These are phyloP conservation scores for Strongylocentrotus purpuratus DNA, from an alignment of 35 echinoderm and acorn worm species.

Conservation along the genomic window DNA sequence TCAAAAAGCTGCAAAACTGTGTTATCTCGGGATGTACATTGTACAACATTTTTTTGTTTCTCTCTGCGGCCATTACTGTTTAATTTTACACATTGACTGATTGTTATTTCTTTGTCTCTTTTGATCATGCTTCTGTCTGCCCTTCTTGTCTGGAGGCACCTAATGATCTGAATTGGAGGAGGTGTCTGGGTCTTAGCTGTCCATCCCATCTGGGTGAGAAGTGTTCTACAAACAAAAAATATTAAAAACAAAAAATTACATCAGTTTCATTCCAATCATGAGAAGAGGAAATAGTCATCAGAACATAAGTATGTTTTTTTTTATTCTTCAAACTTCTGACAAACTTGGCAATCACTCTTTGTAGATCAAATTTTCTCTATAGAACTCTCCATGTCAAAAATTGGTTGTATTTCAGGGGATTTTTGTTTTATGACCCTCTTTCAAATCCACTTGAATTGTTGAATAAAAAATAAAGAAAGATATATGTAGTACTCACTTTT, in stretches of 20 bases:
- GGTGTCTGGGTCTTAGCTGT: conserved; percentile 36
- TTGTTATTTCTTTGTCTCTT: not conserved
- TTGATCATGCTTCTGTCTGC: conserved; percentile 15
- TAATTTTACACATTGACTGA: too few relatives aligned
- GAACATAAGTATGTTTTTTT: too few relatives aligned
- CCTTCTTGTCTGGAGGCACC: not conserved
- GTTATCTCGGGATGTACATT: too few relatives aligned
- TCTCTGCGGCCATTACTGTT: too few relatives aligned
- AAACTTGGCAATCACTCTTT: too few relatives aligned
- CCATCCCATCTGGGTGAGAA: conserved; percentile 64
- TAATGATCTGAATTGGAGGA: conserved; percentile 44
- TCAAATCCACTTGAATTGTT: not conserved
- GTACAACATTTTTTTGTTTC: too few relatives aligned
- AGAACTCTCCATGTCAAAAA: too few relatives aligned
- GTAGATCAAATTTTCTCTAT: too few relatives aligned
- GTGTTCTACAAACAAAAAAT: conserved; percentile 28
- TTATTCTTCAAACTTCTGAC: too few relatives aligned
- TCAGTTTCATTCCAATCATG: not conserved
- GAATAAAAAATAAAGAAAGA: not conserved
- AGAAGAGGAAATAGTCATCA: not conserved
- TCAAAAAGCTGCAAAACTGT: too few relatives aligned
- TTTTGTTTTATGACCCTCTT: not conserved
- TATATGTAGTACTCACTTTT: conserved; percentile 39
- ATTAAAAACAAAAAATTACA: not conserved
- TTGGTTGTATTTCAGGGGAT: too few relatives aligned